Evolutionary conservation across 1,140 invertebrate species (phyloP).

Genomic region (Drosophila tani): DNA sequence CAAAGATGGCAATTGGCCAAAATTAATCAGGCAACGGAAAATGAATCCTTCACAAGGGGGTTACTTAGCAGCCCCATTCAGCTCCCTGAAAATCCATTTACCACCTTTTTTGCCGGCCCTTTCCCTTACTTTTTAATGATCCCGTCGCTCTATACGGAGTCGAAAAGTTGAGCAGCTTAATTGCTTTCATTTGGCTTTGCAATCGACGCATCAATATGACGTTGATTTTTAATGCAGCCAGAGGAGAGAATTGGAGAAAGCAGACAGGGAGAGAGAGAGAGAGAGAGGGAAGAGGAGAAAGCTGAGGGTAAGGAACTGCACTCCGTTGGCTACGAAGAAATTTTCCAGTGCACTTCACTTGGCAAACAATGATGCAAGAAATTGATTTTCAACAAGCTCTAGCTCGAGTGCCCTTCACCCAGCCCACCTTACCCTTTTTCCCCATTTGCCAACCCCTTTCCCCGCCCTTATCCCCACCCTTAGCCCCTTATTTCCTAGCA

Average conservation of each 20-base stretch:
- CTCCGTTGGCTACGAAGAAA: slow-evolving; percentile 68
- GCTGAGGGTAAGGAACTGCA: slow-evolving; percentile 20
- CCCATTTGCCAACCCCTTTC: background rate
- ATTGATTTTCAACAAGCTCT: slow-evolving; percentile 84
- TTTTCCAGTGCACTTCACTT: slow-evolving; percentile 84
- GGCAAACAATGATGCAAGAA: slow-evolving; percentile 84
- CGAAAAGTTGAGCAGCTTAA: slow-evolving; percentile 68
- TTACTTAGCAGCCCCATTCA: background rate
- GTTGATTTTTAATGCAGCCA: slow-evolving; percentile 72
- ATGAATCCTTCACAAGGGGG: slow-evolving; percentile 24
- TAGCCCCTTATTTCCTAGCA: slow-evolving; percentile 15
- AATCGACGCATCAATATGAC: slow-evolving; percentile 73
- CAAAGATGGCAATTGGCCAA: slow-evolving; percentile 55
- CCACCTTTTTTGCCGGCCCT: background rate
- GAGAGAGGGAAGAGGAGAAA: background rate
- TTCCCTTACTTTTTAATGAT: slow-evolving; percentile 4
- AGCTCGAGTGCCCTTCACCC: slow-evolving; percentile 54
- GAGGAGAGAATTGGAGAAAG: background rate
- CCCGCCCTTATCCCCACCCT: background rate
- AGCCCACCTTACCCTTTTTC: background rate
- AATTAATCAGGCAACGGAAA: slow-evolving; percentile 68
- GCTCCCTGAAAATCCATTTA: slow-evolving; percentile 1
- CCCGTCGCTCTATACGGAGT: slow-evolving; percentile 3
- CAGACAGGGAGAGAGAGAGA: background rate
- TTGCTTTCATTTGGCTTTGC: slow-evolving; percentile 77